Evolutionary conservation across 2,888 invertebrate species (phyloP), one percentile per base, ranked within the genome.

Genomic region (Rhyacophila evoluta): DNA sequence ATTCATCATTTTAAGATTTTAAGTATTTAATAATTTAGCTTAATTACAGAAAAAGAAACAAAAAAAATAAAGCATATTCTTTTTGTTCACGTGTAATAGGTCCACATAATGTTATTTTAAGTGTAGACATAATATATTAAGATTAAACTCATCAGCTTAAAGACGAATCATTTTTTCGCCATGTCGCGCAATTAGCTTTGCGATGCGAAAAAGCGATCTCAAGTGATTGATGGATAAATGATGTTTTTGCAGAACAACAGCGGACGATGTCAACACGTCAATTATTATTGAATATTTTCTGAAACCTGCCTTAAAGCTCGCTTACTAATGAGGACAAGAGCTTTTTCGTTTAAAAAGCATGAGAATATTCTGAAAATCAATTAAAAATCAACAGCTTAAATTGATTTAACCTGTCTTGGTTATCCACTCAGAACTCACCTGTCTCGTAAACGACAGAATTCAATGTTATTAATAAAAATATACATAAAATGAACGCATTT

Each of bases 251-350:
- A 29, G 69, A 69, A 69, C 69, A 33, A 19, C 69, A 69, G 33
- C 33, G 28, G 29, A 8, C 33, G 69, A 33, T 69, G 69, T 69
- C 69, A 69, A 69, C 69, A 69, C 33, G 69, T 69, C 69, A 69
- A 69, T 69, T 69, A 69, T 69, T 69, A 69, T 33, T 55, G 55
- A 55, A 69, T 29, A 69, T 69, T 29, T 69, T n/a, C 33, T 33
- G 69, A 1, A 69, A 69, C 69, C 69, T 69, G 69, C n/a, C 69
- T 69, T 15, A 69, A 28, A 33, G 69, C 69, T 69, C 69, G 33
- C 69, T 33, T 69, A 33, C 33, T 69, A 69, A 69, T 69, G 69
- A 69, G 28, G 29, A 19, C 19, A 55, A n/a, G 69, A 69, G 69
- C 69, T 69, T 69, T 69, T 69, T 69, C 69, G 12, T 12, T 69